Conservation (phyloP, 2,797 vertebrate genomes). For the Sebastes hubbsi region DNA sequence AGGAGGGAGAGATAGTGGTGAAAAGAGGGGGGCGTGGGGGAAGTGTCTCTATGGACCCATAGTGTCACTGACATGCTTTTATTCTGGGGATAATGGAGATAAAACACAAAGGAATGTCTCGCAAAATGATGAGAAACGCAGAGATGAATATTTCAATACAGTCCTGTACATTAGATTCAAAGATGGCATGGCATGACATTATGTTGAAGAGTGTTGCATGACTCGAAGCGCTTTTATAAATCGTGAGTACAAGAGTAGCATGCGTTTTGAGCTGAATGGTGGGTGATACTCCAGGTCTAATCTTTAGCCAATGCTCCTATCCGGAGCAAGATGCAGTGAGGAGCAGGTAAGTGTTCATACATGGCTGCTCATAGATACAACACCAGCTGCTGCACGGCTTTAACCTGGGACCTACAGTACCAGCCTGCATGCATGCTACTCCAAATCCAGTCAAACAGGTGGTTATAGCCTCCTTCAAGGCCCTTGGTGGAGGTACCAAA, state of each 20-base stretch:
- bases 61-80: constrained; percentile 20
- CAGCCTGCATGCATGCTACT: background rate
- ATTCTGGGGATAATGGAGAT: constrained; percentile 24
- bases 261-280: background rate
- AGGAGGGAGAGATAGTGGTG: background rate
- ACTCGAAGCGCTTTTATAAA: background rate
- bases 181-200: constrained; percentile 20
- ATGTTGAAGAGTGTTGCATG: constrained; percentile 30
- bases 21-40: too few species aligned
- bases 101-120: constrained; percentile 36
- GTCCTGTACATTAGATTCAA: constrained; percentile 7
- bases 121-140: constrained; percentile 33
- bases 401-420: background rate
- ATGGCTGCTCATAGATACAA: constrained; percentile 44
- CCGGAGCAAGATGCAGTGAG: background rate
- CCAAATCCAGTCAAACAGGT: constrained; percentile 20
- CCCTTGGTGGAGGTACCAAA: too few species aligned
- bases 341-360: constrained; percentile 37
- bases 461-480: background rate
- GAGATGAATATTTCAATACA: constrained; percentile 49
- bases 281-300: background rate
- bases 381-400: constrained; percentile 26
- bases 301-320: constrained; percentile 19
- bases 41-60: background rate
- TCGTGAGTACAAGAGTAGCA: constrained; percentile 15